Conservation (phyloP, 1,140 invertebrate genomes). For the Coelopa frigida region DNA sequence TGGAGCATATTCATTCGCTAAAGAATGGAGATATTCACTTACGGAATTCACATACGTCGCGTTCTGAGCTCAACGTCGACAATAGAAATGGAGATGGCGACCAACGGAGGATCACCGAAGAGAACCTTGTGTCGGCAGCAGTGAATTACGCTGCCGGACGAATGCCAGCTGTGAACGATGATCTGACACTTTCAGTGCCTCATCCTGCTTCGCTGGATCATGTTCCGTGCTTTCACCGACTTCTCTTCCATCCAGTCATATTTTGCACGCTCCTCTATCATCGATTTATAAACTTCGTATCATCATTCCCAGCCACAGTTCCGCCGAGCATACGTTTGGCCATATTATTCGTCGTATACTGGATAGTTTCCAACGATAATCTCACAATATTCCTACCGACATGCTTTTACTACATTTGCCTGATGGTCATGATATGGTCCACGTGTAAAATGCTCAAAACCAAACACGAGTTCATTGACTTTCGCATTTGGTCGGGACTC, state of each 20-base stretch:
- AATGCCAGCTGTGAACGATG: constrained; percentile 65
- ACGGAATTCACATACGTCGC: too few species aligned
- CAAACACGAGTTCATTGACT: constrained; percentile 65
- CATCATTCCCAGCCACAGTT: constrained; percentile 52
- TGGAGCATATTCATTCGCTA: neutral
- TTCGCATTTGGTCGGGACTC: constrained; percentile 69
- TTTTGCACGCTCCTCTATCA: constrained; percentile 62
- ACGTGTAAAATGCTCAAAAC: constrained; percentile 73
- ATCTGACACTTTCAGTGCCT: constrained; percentile 61
- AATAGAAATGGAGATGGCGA: neutral
- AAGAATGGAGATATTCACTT: constrained; percentile 10
- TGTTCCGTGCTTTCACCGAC: constrained; percentile 60
- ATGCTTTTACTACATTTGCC: constrained; percentile 62
- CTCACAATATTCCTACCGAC: constrained; percentile 60
- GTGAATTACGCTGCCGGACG: constrained; percentile 70
- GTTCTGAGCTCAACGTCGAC: too few species aligned
- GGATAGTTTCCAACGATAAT: constrained; percentile 58
- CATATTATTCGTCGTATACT: constrained; percentile 60
- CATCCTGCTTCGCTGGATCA: constrained; percentile 57
- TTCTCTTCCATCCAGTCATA: constrained; percentile 61
- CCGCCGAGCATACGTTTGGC: constrained; percentile 57
- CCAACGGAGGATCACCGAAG: constrained; percentile 59
- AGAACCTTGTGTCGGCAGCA: constrained; percentile 71
- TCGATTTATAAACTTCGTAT: constrained; percentile 57
- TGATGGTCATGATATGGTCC: constrained; percentile 64